Conservation (phyloP, 53 echinoderm and acorn worm genomes). For the Holothuria scabra region DNA sequence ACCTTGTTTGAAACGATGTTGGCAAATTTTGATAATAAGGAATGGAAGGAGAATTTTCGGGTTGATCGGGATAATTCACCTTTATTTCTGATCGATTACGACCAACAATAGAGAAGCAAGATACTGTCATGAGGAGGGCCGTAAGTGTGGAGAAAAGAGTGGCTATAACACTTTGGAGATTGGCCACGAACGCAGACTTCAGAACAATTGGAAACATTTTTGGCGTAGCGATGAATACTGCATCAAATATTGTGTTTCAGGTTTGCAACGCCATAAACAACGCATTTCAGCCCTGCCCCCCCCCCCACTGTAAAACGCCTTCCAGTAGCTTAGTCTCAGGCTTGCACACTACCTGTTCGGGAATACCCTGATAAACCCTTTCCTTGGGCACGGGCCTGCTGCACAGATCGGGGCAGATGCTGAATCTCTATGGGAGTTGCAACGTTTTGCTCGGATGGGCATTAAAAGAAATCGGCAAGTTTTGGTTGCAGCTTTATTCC, state of each 20-base stretch:
- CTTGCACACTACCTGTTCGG: no score
- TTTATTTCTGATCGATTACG: constrained; percentile 43
- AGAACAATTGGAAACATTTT: constrained; percentile 69
- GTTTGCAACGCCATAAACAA: constrained; percentile 48
- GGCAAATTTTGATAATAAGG: constrained; percentile 11
- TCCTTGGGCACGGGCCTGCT: no score
- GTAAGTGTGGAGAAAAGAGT: constrained; percentile 55
- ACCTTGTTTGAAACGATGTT: neutral
- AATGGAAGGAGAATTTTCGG: constrained; percentile 60
- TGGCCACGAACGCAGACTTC: constrained; percentile 70
- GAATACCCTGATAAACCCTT: no score
- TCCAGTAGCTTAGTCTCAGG: no score
- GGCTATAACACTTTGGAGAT: constrained; percentile 70
- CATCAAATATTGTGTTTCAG: constrained; percentile 61
- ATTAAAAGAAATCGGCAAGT: no score
- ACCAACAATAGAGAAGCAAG: constrained; percentile 14
- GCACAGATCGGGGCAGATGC: no score
- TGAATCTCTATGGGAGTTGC: no score
- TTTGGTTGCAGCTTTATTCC: no score
- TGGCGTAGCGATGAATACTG: constrained; percentile 62
- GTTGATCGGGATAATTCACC: constrained; percentile 55
- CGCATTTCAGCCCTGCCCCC: constrained; percentile 10
- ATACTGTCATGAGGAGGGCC: constrained; percentile 25
- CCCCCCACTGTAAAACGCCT: no score
- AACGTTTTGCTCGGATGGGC: no score